Percentiles rank a stretch among this genome's conserved stretches.
Evolutionary conservation across 2,888 invertebrate genomes (phyloP).

Genomic region (Ormyrus pomaceus): DNA sequence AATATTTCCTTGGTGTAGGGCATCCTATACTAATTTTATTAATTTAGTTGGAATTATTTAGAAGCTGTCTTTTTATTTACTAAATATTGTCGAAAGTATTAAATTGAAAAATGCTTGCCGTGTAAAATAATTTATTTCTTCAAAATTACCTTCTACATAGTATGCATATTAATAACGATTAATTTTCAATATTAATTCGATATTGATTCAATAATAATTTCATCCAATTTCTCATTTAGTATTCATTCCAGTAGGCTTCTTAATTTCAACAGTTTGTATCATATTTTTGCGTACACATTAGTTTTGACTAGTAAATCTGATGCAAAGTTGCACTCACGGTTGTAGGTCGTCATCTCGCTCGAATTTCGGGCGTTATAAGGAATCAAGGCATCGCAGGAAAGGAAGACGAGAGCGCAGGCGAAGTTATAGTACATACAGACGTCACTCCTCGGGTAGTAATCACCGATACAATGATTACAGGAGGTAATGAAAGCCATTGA

Average conservation of each 20-base stretch:
- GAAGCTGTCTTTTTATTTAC: no score
- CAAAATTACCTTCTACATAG: no score
- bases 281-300: not conserved
- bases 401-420: conserved; percentile 61
- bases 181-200: not conserved
- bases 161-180: no score
- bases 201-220: not conserved
- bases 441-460: conserved; percentile 64
- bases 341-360: conserved; percentile 69
- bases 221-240: not conserved
- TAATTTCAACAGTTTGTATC: not conserved
- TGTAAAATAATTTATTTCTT: no score
- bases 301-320: conserved; percentile 17
- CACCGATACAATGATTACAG: conserved; percentile 64
- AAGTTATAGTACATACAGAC: conserved; percentile 66
- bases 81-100: no score
- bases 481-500: conserved; percentile 66
- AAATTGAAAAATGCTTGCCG: no score
- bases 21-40: no score
- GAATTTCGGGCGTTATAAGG: conserved; percentile 67
- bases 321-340: conserved; percentile 36
- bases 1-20: no score
- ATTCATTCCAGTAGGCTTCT: not conserved
- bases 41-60: no score
- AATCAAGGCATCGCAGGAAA: conserved; percentile 63